Base-by-base conservation (phyloP, 2,113 vertebrate species). In the Equus przewalskii region DNA sequence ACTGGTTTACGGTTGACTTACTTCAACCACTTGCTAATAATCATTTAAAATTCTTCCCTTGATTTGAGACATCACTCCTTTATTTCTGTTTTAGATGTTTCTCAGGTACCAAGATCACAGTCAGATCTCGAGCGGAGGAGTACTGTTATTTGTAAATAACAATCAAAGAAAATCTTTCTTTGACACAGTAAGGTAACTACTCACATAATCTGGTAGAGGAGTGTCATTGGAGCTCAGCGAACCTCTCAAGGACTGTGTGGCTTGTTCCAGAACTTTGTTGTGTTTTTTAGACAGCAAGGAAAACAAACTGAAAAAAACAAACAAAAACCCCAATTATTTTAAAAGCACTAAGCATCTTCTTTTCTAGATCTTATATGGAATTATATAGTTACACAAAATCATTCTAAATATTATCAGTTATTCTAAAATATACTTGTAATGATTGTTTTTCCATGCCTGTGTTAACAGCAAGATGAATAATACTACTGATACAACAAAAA, bases 251-350 rank as follows among this genome's bases (percentile, higher is more conserved):
- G 99, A 99, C 98, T 99, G 99, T 0, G 99, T 99, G 95, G 99
- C 99, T 98, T 99, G 99, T 98, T 99, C 99, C 99, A 99, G 98
- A 95, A 99, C 99, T 98, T 99, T 99, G 99, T 99, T 99, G 99
- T 99, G 99, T 97, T 99, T 99, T 99, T 99, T 99, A 69, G 99
- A 99, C 98, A 99, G 98, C 99, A 99, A 99, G 91, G 99, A 99
- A 99, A 99, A 99, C 78, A 99, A 99, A 98, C 99, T 99, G 98
- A 58, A 98, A 95, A 91, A 65, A 60, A 97, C 54, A 94, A 87
- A 80, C 30, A 36, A 56, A 96, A 9, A 56, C n/a, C 3, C 15
- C 84, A 89, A 65, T 86, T 91, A 93, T 33, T 89, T 75, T n/a
- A 92, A 94, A 46, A 1, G 1, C 85, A 92, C 30, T 56, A 80